Conservation (phyloP, 2,888 invertebrate genomes). For the Rhagonycha lutea region DNA sequence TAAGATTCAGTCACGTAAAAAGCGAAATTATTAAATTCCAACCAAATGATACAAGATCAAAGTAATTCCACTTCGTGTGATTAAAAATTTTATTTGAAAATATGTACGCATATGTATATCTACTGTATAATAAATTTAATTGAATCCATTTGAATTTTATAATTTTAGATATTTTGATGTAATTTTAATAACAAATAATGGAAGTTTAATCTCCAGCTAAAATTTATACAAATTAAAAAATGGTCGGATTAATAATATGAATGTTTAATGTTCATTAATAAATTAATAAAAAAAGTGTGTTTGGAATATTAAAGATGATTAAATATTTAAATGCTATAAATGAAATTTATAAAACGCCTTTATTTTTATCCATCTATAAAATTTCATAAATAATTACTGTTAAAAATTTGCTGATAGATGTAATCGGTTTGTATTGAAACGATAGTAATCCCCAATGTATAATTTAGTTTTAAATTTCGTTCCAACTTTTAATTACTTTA, state of each 20-base stretch:
- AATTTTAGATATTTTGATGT: background rate
- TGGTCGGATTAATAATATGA: background rate
- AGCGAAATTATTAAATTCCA: no score
- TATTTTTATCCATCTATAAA: background rate
- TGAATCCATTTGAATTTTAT: background rate
- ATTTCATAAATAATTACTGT: background rate
- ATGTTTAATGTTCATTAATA: background rate
- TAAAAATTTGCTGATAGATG: background rate
- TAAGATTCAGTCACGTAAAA: no score
- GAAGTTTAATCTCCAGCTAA: background rate
- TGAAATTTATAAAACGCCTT: background rate
- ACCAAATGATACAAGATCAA: no score
- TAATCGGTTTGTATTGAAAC: background rate
- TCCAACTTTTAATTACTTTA: background rate
- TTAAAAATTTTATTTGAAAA: no score
- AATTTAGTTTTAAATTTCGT: background rate
- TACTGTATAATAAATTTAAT: no score
- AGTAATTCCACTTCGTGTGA: no score
- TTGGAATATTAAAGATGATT: background rate
- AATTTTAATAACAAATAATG: background rate
- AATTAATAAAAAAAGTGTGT: background rate
- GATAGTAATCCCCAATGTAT: background rate
- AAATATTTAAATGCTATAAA: background rate
- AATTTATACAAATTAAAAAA: background rate
- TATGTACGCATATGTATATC: no score